Percentiles rank a stretch among this genome's conserved stretches.
phyloP scores from a whole-genome alignment of 2,888 invertebrate species.

The Leucophora obtusa region DNA sequence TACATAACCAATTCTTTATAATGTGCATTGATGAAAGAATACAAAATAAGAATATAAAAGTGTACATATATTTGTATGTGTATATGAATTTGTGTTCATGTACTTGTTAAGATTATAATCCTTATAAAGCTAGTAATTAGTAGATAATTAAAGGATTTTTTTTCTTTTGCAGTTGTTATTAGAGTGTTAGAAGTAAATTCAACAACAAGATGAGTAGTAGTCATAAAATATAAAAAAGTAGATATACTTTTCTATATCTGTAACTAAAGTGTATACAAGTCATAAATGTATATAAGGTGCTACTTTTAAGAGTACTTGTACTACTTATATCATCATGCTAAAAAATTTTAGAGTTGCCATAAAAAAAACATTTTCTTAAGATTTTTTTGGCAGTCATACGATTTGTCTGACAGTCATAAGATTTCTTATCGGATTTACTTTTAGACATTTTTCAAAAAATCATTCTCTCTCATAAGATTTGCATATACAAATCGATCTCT shows the following conservation, averaged over 20 bases:
- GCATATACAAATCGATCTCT: too few relatives aligned
- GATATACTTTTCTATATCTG: conserved; percentile 3
- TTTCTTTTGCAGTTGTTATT: conserved; percentile 17
- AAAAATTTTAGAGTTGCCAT: background rate
- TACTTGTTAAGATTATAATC: conserved; percentile 56
- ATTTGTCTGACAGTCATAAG: too few relatives aligned
- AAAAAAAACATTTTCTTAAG: too few relatives aligned
- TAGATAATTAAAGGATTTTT: conserved; percentile 57
- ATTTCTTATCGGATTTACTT: too few relatives aligned
- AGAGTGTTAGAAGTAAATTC: conserved; percentile 28
- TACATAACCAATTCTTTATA: background rate
- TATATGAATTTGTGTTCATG: background rate
- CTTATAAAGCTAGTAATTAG: conserved; percentile 57
- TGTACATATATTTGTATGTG: background rate
- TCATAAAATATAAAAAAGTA: conserved; percentile 6
- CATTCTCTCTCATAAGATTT: too few relatives aligned
- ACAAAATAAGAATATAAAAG: background rate
- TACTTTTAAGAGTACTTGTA: conserved; percentile 25
- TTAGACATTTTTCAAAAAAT: too few relatives aligned
- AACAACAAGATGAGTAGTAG: conserved; percentile 20
- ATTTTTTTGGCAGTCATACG: too few relatives aligned
- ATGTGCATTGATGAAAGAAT: conserved; percentile 5
- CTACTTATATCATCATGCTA: background rate
- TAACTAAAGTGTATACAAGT: background rate
- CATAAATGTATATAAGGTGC: conserved; percentile 8